Evolutionary conservation across 2,888 invertebrate genomes (phyloP).

Genomic region (Conus canariensis): DNA sequence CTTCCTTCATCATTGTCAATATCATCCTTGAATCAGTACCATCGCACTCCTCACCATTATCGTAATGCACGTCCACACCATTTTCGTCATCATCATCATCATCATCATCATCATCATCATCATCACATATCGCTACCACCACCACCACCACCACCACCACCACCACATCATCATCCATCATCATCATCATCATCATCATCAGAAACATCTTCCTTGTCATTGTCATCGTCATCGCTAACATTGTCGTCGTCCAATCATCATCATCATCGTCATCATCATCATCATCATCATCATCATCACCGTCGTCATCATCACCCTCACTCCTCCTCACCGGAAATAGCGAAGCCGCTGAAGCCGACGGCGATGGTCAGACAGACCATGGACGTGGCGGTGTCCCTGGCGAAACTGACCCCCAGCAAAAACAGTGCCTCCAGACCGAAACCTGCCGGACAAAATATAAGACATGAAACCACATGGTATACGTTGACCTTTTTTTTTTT

Average conservation of each 20-base stretch:
- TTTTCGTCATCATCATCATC: not conserved
- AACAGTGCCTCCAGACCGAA: conserved; percentile 99
- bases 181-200: too few species aligned
- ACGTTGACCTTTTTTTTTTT: not conserved
- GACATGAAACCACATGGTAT: not conserved
- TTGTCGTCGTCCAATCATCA: not conserved
- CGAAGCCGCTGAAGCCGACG: conserved; percentile 99
- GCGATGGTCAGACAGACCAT: conserved; percentile 95
- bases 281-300: not conserved
- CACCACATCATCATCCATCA: too few species aligned
- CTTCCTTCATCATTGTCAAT: too few species aligned
- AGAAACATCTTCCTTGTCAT: too few species aligned
- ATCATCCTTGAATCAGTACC: too few species aligned
- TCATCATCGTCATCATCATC: not conserved
- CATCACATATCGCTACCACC: not conserved
- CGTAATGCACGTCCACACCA: too few species aligned
- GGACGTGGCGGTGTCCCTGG: conserved; percentile 87
- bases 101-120: not conserved
- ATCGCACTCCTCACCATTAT: too few species aligned
- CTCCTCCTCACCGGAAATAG: conserved; percentile 87
- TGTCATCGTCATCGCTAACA: not conserved
- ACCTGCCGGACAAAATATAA: conserved; percentile 78
- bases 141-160: too few species aligned
- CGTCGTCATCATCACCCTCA: not conserved
- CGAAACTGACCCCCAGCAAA: conserved; percentile 95